Evolutionary conservation across 2,888 invertebrate genomes (phyloP).

Genomic region (Heliconius ethilla): DNA sequence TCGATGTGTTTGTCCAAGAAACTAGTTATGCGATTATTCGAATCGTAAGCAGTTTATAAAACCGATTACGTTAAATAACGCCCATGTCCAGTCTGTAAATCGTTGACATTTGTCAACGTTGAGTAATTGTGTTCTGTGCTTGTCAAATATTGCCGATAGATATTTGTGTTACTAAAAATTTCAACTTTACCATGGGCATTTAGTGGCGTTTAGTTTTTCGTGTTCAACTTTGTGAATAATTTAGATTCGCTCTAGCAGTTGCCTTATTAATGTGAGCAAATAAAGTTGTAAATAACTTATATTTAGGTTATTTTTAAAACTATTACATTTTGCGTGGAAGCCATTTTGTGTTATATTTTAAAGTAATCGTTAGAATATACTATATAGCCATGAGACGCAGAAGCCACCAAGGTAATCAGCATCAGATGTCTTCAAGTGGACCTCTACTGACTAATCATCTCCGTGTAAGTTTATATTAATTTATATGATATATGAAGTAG

Average conservation of each 20-base stretch:
- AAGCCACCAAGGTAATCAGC: constrained; percentile 25
- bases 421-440: constrained; percentile 37
- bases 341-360: constrained; percentile 7
- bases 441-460: constrained; percentile 56
- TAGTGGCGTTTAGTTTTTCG: background rate
- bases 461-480: constrained; percentile 46
- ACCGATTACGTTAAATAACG: too few relatives aligned
- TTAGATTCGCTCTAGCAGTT: background rate
- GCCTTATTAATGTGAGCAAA: background rate
- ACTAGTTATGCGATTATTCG: too few relatives aligned
- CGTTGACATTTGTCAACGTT: constrained; percentile 4
- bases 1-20: too few relatives aligned
- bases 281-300: background rate
- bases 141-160: background rate
- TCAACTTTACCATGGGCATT: background rate
- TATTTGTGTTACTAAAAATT: constrained; percentile 4
- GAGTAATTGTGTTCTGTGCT: too few relatives aligned
- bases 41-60: too few relatives aligned
- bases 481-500: constrained; percentile 1
- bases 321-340: background rate
- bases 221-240: constrained; percentile 5
- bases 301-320: background rate
- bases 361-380: background rate
- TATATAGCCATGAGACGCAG: constrained; percentile 45
- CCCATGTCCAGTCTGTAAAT: too few relatives aligned